A percentile compares a stretch with the other conserved stretches of the same genome.
Evolutionary conservation across 1,140 invertebrate genomes (phyloP).

Genomic region (Drosophila leontia): DNA sequence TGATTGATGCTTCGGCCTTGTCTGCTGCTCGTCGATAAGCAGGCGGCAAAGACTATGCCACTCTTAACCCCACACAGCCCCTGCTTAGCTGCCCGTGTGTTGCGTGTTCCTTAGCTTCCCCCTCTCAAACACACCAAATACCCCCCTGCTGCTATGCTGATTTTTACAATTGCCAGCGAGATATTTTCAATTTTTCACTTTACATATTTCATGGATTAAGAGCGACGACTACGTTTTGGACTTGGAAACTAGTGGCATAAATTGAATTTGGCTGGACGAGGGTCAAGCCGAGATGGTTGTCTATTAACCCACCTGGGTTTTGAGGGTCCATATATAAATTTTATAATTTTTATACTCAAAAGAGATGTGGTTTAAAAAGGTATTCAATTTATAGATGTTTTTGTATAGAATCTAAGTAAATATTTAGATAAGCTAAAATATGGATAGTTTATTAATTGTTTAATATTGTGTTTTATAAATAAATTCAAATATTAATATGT

Average conservation of each 20-base stretch:
- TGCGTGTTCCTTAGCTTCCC: conserved; percentile 1
- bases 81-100: neutral
- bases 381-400: too few relatives aligned
- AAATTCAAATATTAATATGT: too few relatives aligned
- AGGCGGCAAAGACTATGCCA: conserved; percentile 62
- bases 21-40: conserved; percentile 75
- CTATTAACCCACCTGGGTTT: neutral
- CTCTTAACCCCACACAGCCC: conserved; percentile 18
- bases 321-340: neutral
- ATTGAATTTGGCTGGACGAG: conserved; percentile 27
- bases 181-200: conserved; percentile 70
- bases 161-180: conserved; percentile 57
- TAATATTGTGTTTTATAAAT: too few relatives aligned
- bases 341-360: too few relatives aligned
- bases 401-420: too few relatives aligned
- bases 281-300: neutral
- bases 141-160: conserved; percentile 2
- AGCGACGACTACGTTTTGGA: conserved; percentile 20
- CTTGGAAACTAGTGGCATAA: conserved; percentile 49
- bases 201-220: conserved; percentile 68
- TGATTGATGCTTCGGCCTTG: conserved; percentile 79
- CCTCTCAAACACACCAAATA: neutral
- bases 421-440: too few relatives aligned
- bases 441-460: too few relatives aligned
- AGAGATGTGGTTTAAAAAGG: too few relatives aligned